These are phyloP conservation scores for Polyergus mexicanus DNA, from an alignment of 1,140 invertebrate genomes.

Conservation along the genomic window DNA sequence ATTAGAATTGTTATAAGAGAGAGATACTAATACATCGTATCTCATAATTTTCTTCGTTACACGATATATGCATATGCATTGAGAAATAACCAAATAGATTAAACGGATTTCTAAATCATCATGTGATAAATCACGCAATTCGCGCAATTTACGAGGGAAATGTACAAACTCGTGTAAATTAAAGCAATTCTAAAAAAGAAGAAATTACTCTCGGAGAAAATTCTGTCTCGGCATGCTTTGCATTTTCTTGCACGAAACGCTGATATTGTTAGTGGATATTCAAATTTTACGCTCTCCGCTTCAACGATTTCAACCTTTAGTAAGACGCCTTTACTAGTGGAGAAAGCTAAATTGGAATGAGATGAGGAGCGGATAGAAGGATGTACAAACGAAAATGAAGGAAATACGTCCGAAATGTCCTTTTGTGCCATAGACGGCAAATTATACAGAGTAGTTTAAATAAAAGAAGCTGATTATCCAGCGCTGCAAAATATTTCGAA, in stretches of 20 bases:
- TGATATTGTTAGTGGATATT: slow-evolving; percentile 53
- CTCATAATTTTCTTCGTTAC: not conserved
- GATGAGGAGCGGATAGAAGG: not conserved
- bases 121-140: not conserved
- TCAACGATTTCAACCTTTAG: slow-evolving; percentile 31
- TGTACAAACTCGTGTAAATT: slow-evolving; percentile 12
- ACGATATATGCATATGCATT: not conserved
- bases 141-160: not conserved
- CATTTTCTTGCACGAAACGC: slow-evolving; percentile 40
- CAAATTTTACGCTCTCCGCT: slow-evolving; percentile 52
- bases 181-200: not conserved
- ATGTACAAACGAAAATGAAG: slow-evolving; percentile 50
- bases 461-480: slow-evolving; percentile 53
- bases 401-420: slow-evolving; percentile 27
- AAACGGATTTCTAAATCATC: not conserved
- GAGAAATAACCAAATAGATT: not conserved
- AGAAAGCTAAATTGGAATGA: slow-evolving; percentile 30
- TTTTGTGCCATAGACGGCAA: slow-evolving; percentile 17
- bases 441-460: slow-evolving; percentile 46
- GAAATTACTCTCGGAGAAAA: not conserved
- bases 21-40: slow-evolving; percentile 5
- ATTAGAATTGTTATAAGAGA: slow-evolving; percentile 25
- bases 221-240: slow-evolving; percentile 8
- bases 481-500: slow-evolving; percentile 13
- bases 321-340: not conserved